Base-by-base conservation (phyloP, 2,113 vertebrate genomes). In the Mola mola region DNA sequence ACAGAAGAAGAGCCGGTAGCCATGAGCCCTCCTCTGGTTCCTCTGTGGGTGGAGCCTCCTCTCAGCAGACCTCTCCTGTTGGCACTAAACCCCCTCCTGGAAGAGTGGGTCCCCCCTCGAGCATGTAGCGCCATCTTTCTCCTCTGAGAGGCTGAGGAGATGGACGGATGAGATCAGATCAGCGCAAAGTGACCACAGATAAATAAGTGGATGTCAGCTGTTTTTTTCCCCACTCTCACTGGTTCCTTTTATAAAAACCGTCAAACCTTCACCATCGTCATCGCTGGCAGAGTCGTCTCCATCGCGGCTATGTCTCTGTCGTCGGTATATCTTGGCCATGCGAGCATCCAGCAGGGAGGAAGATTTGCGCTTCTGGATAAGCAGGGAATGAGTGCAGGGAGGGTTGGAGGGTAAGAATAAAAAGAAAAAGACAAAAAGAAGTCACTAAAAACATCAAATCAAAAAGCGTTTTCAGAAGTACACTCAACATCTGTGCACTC, bases 311-410 rank as follows among this genome's bases (percentile, higher is more conserved):
- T 91, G 88, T 25, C 87, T 83, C 12, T 90, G 89, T 2, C 84
- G 78, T 3, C 92, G 59, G 59, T 87, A 91, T 33, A 91, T 91
- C 72, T 93, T 93, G 0, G 92, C 84, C 29, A 90, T 88, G 0
- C 90, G 91, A 42, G 89, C 81, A 0, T 93, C 92, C 22, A 92
- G 66, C 9, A 91, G 64, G 1, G 86, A 66, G 0, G 91, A 85
- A 0, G 91, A 78, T 28, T 92, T 93, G 2, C 91, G 89, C 25
- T 92, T 92, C 88, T 91, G 62, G 6, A 70, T 5, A 44, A 3
- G 5, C 2, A 28, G 26, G 6, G 8, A 9, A 19, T n/a, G n/a
- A n/a, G n/a, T n/a, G n/a, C n/a, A n/a, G n/a, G n/a, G n/a, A n/a
- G n/a, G n/a, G n/a, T n/a, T n/a, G n/a, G n/a, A n/a, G n/a, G n/a